Evolutionary conservation across 1,140 invertebrate genomes (phyloP), one percentile per base, ranked within the genome.

Genomic region (Drosophila trapezifrons): DNA sequence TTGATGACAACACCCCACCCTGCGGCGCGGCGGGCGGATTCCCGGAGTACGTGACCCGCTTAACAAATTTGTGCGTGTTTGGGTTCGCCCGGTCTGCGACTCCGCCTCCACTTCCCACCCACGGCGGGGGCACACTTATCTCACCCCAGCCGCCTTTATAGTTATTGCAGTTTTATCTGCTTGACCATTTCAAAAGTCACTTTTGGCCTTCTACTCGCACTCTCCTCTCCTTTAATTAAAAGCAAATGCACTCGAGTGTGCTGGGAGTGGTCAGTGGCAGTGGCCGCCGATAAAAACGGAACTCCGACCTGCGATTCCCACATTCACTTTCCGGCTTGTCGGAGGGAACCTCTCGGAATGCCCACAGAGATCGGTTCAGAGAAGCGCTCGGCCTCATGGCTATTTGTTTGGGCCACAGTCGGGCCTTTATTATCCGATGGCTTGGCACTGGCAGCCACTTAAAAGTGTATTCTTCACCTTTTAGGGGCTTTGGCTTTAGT

Each of bases 101-200:
- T 6, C 51, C 59, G 10, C 54, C 62, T 10, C 17, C 52, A 10
- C 8, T 32, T 8, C 38, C 15, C 17, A 46, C 18, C 20, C 10
- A 13, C 37, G 17, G 22, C 47, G 29, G 32, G 46, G 45, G 38
- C 45, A 57, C 66, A 38, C 60, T 63, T 70, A 37, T 12, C n/a
- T 66, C 71, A 60, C 58, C 76, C 69, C 73, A 78, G 65, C 76
- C 64, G 57, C 52, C 65, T 86, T 85, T 78, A 86, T 82, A 86
- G 82, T 85, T 85, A 85, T 85, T 85, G 83, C 82, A 82, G 54
- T 85, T 87, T 87, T 87, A 85, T 85, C 83, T 85, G 51, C 73
- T 38, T 74, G 78, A 75, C 83, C 82, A 85, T 85, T 85, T 81
- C 62, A 57, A 78, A 78, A 85, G 78, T 82, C 82, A 85, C 83